Evolutionary conservation across 2,797 vertebrate species (phyloP).

Genomic region (Squalus acanthias): DNA sequence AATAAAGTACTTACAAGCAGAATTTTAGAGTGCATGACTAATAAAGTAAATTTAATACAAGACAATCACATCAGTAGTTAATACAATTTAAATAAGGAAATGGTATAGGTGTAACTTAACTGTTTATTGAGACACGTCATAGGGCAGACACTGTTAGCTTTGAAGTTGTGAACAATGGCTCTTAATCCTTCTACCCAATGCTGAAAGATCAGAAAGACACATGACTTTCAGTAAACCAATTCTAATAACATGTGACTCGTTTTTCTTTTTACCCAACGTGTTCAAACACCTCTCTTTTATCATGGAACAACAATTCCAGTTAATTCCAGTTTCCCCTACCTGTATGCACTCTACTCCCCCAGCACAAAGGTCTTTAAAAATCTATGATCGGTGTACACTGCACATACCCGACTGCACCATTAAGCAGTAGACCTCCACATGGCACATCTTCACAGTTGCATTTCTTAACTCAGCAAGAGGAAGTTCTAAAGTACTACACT

Average conservation of each 20-base stretch:
- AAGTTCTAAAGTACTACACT: not conserved
- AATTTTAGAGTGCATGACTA: not conserved
- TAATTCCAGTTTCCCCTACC: not conserved
- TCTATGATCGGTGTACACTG: not conserved
- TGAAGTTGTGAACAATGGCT: slow-evolving; percentile 95
- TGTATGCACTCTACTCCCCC: no score
- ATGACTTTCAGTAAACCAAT: slow-evolving; percentile 44
- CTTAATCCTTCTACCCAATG: slow-evolving; percentile 93
- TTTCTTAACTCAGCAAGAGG: not conserved
- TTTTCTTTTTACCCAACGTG: not conserved
- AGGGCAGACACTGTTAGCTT: slow-evolving; percentile 96
- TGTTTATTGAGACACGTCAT: slow-evolving; percentile 99
- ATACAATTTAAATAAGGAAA: not conserved
- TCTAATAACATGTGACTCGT: not conserved
- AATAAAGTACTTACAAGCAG: not conserved
- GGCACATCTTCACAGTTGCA: not conserved
- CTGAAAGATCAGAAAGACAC: slow-evolving; percentile 64
- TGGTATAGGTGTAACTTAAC: slow-evolving; percentile 64
- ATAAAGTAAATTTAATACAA: not conserved
- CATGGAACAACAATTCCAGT: not conserved
- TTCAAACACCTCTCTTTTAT: not conserved
- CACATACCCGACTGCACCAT: not conserved
- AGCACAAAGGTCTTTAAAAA: not conserved
- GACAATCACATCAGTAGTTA: not conserved
- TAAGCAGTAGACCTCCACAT: not conserved